Evolutionary conservation across 2,113 vertebrate species (phyloP).

Genomic region (Melanocharis versteri): DNA sequence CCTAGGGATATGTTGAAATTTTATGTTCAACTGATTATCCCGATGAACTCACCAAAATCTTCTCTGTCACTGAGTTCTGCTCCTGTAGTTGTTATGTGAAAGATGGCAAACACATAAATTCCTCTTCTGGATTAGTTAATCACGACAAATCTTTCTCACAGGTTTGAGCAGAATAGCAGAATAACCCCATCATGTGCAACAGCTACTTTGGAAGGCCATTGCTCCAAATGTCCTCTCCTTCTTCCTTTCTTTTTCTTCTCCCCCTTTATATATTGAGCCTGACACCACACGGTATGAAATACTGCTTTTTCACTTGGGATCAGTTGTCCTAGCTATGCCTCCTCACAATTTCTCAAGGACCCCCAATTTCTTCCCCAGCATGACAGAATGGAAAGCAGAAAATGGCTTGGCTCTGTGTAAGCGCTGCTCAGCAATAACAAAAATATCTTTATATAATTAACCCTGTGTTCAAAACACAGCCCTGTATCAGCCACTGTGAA

Average conservation of each 20-base stretch:
- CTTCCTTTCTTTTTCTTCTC: not conserved
- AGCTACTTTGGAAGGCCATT: not conserved
- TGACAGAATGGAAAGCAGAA: not conserved
- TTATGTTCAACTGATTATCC: not conserved
- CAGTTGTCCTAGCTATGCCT: not conserved
- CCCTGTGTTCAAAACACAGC: not conserved
- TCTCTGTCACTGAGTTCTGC: not conserved
- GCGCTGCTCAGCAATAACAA: not conserved
- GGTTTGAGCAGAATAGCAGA: not conserved
- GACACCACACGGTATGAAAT: not conserved
- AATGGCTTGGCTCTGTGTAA: not conserved
- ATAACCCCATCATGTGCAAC: not conserved
- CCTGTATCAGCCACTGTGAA: rapidly evolving
- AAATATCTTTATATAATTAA: not conserved
- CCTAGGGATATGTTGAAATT: not conserved
- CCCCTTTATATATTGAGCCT: not conserved
- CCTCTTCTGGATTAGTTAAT: not conserved
- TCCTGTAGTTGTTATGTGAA: not conserved
- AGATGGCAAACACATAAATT: not conserved
- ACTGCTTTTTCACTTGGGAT: not conserved
- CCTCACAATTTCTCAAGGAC: not conserved
- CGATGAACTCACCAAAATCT: not conserved
- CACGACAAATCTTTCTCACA: not conserved
- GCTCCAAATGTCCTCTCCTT: not conserved
- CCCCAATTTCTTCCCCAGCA: not conserved